A percentile compares a stretch with the other conserved stretches of the same genome.
Evolutionary conservation across 2,113 vertebrate species (phyloP).

Genomic region (Sceloporus tristichus): DNA sequence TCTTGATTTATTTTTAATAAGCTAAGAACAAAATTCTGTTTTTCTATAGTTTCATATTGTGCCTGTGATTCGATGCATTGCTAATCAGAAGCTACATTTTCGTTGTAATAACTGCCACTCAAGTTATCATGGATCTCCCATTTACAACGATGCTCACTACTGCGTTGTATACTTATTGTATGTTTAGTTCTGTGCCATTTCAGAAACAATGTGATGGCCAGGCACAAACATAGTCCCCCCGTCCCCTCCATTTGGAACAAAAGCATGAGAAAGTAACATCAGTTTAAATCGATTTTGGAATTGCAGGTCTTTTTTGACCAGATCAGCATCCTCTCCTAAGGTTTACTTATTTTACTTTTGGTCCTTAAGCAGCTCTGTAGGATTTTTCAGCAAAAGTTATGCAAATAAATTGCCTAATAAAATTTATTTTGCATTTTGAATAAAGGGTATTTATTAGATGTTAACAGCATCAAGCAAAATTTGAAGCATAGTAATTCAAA

Average conservation of each 20-base stretch:
- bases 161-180: background rate
- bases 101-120: background rate
- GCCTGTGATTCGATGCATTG: background rate
- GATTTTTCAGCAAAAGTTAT: background rate
- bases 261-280: background rate
- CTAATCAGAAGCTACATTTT: background rate
- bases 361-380: background rate
- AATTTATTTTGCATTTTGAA: background rate
- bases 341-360: background rate
- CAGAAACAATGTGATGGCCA: background rate
- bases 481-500: slow-evolving; percentile 3
- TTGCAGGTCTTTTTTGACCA: background rate
- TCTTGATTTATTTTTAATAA: no score
- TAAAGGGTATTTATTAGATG: background rate
- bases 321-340: background rate
- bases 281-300: background rate
- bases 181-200: background rate
- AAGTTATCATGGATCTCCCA: no score
- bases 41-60: background rate
- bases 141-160: background rate
- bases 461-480: background rate
- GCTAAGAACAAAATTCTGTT: background rate
- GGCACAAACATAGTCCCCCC: background rate
- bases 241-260: background rate
- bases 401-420: background rate